These are phyloP conservation scores for Scaptomyza caliginosa DNA, from an alignment of 2,888 invertebrate genomes.

Conservation along the genomic window DNA sequence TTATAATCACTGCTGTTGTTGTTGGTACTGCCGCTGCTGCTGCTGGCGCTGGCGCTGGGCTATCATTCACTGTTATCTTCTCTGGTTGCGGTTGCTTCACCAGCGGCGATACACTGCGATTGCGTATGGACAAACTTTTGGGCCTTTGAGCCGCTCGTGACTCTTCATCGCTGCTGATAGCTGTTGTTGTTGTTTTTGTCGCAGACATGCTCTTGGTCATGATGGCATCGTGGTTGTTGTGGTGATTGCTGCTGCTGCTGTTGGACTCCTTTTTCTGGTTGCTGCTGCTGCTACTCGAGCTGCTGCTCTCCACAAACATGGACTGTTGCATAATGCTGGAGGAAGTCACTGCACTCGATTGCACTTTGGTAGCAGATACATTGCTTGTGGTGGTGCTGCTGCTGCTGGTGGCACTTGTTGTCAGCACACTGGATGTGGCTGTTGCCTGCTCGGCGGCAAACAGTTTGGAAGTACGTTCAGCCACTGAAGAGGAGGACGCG, in stretches of 20 bases:
- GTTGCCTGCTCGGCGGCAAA: conserved; percentile 60
- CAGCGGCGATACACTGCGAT: conserved; percentile 82
- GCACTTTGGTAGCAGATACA: conserved; percentile 74
- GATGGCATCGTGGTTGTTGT: conserved; percentile 55
- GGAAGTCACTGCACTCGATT: conserved; percentile 78
- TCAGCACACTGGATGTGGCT: conserved; percentile 43
- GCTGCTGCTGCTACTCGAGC: conserved; percentile 48
- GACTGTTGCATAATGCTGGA: conserved; percentile 77
- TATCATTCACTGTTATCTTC: conserved; percentile 32
- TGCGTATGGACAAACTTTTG: conserved; percentile 81
- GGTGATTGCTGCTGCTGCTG: conserved; percentile 11
- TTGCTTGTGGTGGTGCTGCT: conserved; percentile 26
- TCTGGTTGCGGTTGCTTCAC: conserved; percentile 37
- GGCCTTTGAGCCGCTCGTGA: conserved; percentile 75
- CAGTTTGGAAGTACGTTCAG: conserved; percentile 74
- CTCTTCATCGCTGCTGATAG: conserved; percentile 74
- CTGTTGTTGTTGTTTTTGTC: conserved; percentile 36
- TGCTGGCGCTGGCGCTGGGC: conserved; percentile 37
- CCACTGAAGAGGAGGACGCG: conserved; percentile 45
- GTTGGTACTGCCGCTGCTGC: conserved; percentile 31
- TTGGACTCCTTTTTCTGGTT: conserved; percentile 55
- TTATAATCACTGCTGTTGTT: conserved; percentile 45
- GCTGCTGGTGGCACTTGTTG: conserved; percentile 41
- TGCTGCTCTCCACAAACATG: conserved; percentile 72
- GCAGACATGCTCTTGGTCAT: conserved; percentile 65